Base-by-base conservation (phyloP, 2,113 vertebrate species). In the Pangasianodon gigas region DNA sequence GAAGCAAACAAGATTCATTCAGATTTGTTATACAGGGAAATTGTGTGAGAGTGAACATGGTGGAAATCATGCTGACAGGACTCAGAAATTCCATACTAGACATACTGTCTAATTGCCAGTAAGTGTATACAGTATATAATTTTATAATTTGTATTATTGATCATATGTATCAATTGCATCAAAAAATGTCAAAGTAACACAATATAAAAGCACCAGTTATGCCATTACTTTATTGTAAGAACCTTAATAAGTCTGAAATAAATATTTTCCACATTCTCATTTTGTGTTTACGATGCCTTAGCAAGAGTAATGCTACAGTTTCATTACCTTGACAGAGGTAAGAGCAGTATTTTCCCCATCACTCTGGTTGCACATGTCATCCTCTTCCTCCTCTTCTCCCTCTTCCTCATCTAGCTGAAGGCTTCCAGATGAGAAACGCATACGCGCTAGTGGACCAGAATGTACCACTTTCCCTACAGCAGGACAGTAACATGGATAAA, bases 401-500 rank as follows among this genome's bases (percentile, higher is more conserved):
- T 98, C 97, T 29, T 98, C 97, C 89, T 98, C 98, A 3, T 98
- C 97, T 86, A 99, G 95, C 79, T 99, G 98, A 44, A 99, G 96
- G 93, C 98, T 99, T 60, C 97, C 98, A 0, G 98, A 99, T 88
- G 98, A 99, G 80, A 98, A 95, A 37, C 97, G 95, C 93, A 98
- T 95, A 10, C 97, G 95, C 89, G 97, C 96, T 84, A 96, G 89
- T 41, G 97, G 97, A 0, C 95, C 93, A 0, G 95, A 89, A 29
- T 93, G 94, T 69, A 92, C 93, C 89, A 93, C 74, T 46, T 94
- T 97, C 14, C 97, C 96, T 0, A 97, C 93, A 46, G 97, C 95
- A 80, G 95, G 95, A 82, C 97, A 97, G 0, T 97, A 90, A 13
- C 96, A 97, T 3, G 98, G 95, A 29, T 97, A 95, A 85, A 99